phyloP scores from a whole-genome alignment of 2,797 vertebrate genomes.

The Gouania willdenowi region DNA sequence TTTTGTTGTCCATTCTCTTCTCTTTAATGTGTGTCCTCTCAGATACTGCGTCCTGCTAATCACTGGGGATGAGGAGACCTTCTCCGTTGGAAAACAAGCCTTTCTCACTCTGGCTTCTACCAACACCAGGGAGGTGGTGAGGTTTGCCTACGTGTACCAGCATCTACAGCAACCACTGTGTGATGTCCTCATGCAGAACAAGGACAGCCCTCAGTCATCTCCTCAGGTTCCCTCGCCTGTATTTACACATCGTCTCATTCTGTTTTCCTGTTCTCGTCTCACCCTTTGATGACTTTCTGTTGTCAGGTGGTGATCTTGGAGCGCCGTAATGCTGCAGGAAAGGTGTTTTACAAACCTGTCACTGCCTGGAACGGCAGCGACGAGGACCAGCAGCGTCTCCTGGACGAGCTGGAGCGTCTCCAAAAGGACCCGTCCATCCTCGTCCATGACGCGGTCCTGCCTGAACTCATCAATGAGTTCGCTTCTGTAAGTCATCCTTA shows the following conservation, averaged over 20 bases:
- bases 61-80: slow-evolving; percentile 78
- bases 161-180: slow-evolving; percentile 84
- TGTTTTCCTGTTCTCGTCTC: too few relatives aligned
- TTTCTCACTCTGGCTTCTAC: slow-evolving; percentile 88
- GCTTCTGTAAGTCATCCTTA: slow-evolving; percentile 79
- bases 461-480: slow-evolving; percentile 89
- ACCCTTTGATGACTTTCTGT: too few relatives aligned
- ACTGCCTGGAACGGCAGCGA: slow-evolving; percentile 87
- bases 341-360: slow-evolving; percentile 80
- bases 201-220: slow-evolving; percentile 56
- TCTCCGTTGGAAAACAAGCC: slow-evolving; percentile 73
- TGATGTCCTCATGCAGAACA: slow-evolving; percentile 72
- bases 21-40: neutral
- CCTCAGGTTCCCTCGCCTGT: slow-evolving; percentile 55
- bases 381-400: slow-evolving; percentile 81
- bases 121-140: slow-evolving; percentile 84
- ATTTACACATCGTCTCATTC: too few relatives aligned
- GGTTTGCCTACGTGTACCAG: slow-evolving; percentile 86
- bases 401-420: slow-evolving; percentile 84
- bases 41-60: slow-evolving; percentile 92
- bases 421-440: slow-evolving; percentile 86
- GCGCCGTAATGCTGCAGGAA: slow-evolving; percentile 83
- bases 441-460: slow-evolving; percentile 79
- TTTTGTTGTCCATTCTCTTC: neutral
- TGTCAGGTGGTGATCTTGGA: slow-evolving; percentile 89